These are phyloP conservation scores for Cynoglossus semilaevis DNA, from an alignment of 2,113 vertebrate genomes.

Conservation along the genomic window DNA sequence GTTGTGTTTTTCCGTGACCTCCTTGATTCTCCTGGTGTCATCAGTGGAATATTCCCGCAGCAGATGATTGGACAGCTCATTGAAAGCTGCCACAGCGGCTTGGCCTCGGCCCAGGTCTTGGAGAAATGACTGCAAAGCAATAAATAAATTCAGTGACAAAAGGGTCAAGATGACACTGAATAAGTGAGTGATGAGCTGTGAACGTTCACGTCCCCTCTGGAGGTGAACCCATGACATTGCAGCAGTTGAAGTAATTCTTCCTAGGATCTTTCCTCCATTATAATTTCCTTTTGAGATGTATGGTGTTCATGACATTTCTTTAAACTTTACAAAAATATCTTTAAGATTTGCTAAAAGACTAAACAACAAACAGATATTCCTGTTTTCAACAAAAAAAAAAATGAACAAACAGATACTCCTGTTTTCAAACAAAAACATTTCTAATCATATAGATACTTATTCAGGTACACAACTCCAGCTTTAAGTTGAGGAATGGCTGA, in stretches of 20 bases:
- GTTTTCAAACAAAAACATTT: no score
- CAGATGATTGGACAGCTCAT: slow-evolving; percentile 88
- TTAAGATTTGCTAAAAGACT: no score
- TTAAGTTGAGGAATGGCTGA: not conserved
- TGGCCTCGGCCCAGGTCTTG: slow-evolving; percentile 87
- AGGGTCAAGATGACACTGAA: slow-evolving; percentile 2
- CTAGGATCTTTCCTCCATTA: no score
- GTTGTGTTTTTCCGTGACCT: slow-evolving; percentile 84
- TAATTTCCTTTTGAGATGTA: not conserved
- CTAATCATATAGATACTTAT: not conserved
- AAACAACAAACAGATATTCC: no score
- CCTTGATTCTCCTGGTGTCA: slow-evolving; percentile 91
- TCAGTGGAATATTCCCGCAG: slow-evolving; percentile 85
- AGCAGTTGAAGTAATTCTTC: no score
- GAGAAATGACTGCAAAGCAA: slow-evolving; percentile 77
- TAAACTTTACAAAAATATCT: no score
- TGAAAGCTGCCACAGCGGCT: slow-evolving; percentile 79
- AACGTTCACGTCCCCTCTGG: not conserved
- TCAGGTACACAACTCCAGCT: not conserved
- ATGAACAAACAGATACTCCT: no score
- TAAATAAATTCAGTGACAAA: slow-evolving; percentile 12
- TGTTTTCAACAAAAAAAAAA: no score
- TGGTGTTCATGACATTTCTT: slow-evolving; percentile 23
- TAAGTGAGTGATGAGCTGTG: slow-evolving; percentile 18
- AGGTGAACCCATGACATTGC: not conserved